Evolutionary conservation across 2,888 invertebrate species (phyloP), one percentile per base, ranked within the genome.

Genomic region (Portevinia maculata): DNA sequence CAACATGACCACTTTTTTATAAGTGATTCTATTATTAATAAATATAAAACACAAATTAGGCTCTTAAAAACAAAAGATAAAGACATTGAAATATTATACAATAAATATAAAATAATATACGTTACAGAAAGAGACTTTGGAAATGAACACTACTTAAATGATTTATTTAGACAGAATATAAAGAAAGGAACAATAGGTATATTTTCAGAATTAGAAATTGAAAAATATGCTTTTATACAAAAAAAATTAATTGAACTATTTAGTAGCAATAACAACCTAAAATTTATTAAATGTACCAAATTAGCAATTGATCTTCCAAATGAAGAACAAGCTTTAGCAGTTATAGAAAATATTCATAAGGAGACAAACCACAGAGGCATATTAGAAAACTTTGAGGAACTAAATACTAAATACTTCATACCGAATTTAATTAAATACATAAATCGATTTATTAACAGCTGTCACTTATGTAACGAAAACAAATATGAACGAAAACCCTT

Each of bases 211-310:
- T 3, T 67, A 41, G 11, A 34, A 9, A 30, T 48, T 13, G 13
- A 13, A 8, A 32, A 53, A 28, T 74, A 53, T 30, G 39, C 69
- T 44, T 30, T 37, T 32, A 48, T 76, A n/a, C 62, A 69, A 34
- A 11, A 57, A 2, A 65, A 74, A 24, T 11, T 65, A 21, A 65
- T 70, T n/a, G 9, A 57, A 39, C 13, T 62, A n/a, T 62, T 62
- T 41, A n/a, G n/a, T n/a, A n/a, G n/a, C n/a, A n/a, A n/a, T n/a
- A n/a, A n/a, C n/a, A n/a, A n/a, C n/a, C n/a, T 67, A 24, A 46
- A 9, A 39, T 67, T 67, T 55, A 37, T 46, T 21, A 59, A 79
- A 59, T 71, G 65, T 17, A 53, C 41, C 8, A 50, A 79, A 37
- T 41, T 30, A 17, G 50, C 64, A 37, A 64, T 37, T 17, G 70